Conservation (phyloP, 2,113 vertebrate genomes). For the Chaetura pelagica region DNA sequence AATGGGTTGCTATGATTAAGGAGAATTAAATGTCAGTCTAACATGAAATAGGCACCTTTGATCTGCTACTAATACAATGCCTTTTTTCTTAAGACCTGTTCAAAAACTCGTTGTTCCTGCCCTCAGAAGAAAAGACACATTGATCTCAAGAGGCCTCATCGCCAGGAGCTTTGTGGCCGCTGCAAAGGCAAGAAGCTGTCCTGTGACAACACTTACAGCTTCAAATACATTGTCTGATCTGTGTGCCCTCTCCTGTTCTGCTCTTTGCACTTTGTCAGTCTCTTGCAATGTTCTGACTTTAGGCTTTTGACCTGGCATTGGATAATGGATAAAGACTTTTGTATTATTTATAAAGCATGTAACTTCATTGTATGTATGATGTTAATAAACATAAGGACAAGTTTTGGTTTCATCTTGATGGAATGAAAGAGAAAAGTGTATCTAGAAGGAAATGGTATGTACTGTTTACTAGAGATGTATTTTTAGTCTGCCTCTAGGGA, state of each 20-base stretch:
- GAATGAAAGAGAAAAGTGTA: background rate
- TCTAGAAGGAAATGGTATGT: background rate
- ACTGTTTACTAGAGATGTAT: background rate
- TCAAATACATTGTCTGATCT: slow-evolving; percentile 89
- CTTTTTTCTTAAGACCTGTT: slow-evolving; percentile 80
- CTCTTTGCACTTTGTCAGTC: background rate
- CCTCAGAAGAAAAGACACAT: slow-evolving; percentile 90
- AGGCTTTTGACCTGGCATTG: slow-evolving; percentile 75
- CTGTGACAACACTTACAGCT: slow-evolving; percentile 91
- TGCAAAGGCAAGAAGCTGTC: slow-evolving; percentile 91
- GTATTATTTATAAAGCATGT: slow-evolving; percentile 50
- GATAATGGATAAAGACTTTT: slow-evolving; percentile 67
- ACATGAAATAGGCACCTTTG: background rate
- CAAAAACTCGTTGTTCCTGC: slow-evolving; percentile 86
- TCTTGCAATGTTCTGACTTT: slow-evolving; percentile 49
- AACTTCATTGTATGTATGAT: slow-evolving; percentile 5
- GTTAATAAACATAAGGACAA: slow-evolving; percentile 60
- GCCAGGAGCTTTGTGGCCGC: slow-evolving; percentile 92
- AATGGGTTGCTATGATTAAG: background rate
- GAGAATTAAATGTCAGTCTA: background rate
- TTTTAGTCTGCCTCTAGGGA: background rate
- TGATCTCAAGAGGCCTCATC: slow-evolving; percentile 89
- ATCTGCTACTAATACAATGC: background rate
- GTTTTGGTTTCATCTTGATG: background rate
- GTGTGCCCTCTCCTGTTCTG: background rate